phyloP scores from a whole-genome alignment of 2,888 invertebrate species.

The Drosophila acutilabella region DNA sequence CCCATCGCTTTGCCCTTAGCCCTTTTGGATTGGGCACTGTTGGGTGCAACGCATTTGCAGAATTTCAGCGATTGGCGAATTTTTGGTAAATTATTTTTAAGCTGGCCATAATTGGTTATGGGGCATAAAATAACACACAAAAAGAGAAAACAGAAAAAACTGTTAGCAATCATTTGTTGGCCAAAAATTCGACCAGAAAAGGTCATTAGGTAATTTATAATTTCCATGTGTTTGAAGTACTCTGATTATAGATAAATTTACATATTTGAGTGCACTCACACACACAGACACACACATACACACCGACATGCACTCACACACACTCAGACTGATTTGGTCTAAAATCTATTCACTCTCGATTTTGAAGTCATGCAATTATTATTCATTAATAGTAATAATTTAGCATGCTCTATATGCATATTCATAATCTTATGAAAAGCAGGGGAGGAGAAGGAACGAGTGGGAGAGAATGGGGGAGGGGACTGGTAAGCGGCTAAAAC shows the following conservation, averaged over 20 bases:
- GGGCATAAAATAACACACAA: slow-evolving; percentile 5
- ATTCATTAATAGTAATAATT: slow-evolving; percentile 48
- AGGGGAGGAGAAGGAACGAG: background rate
- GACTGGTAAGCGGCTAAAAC: slow-evolving; percentile 68
- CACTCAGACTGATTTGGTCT: slow-evolving; percentile 6
- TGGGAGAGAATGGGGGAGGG: background rate
- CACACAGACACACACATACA: background rate
- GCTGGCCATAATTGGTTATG: slow-evolving; percentile 64
- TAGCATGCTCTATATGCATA: slow-evolving; percentile 32
- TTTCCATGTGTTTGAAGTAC: background rate
- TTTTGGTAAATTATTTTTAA: slow-evolving; percentile 70
- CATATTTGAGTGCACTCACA: slow-evolving; percentile 3
- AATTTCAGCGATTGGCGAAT: slow-evolving; percentile 53
- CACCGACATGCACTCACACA: background rate
- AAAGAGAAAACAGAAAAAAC: background rate
- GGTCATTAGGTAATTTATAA: slow-evolving; percentile 19
- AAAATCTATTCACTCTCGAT: slow-evolving; percentile 17
- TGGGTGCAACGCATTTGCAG: slow-evolving; percentile 36
- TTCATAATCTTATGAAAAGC: slow-evolving; percentile 35
- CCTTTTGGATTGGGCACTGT: slow-evolving; percentile 31
- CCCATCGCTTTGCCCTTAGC: background rate
- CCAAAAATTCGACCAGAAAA: slow-evolving; percentile 31
- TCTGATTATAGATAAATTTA: slow-evolving; percentile 10
- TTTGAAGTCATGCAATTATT: slow-evolving; percentile 25
- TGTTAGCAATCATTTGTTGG: slow-evolving; percentile 42